These are phyloP conservation scores for Chlorodrepanis virens DNA, from an alignment of 2,113 vertebrate genomes.

Conservation along the genomic window DNA sequence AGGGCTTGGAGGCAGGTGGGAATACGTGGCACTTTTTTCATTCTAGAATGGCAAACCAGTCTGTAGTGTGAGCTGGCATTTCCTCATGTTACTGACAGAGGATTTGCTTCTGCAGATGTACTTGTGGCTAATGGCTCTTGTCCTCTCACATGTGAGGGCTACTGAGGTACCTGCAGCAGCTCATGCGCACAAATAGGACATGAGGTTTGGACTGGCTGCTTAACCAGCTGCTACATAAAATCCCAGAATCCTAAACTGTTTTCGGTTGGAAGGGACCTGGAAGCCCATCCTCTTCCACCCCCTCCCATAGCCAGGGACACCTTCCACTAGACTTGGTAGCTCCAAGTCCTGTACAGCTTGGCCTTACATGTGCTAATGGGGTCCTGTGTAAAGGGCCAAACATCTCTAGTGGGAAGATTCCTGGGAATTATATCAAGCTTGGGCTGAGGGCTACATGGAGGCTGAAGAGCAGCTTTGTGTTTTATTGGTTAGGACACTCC, in stretches of 20 bases:
- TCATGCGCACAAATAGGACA: background rate
- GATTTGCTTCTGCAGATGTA: background rate
- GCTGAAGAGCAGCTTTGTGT: background rate
- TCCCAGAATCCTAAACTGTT: background rate
- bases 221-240: background rate
- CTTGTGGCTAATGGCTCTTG: background rate
- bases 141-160: background rate
- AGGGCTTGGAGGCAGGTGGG: background rate
- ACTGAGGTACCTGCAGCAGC: background rate
- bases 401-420: background rate
- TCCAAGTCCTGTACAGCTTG: background rate
- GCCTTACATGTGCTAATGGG: background rate
- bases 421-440: background rate
- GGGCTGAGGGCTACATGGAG: background rate
- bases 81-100: fast-evolving
- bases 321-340: background rate
- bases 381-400: background rate
- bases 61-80: background rate
- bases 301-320: background rate
- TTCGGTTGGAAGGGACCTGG: background rate
- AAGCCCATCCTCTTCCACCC: fast-evolving
- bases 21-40: background rate
- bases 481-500: background rate
- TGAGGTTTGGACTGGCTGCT: background rate
- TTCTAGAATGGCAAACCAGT: background rate